Evolutionary conservation across 64 coral and sea anemone species (phyloP).

Genomic region (Trachythela sp.): DNA sequence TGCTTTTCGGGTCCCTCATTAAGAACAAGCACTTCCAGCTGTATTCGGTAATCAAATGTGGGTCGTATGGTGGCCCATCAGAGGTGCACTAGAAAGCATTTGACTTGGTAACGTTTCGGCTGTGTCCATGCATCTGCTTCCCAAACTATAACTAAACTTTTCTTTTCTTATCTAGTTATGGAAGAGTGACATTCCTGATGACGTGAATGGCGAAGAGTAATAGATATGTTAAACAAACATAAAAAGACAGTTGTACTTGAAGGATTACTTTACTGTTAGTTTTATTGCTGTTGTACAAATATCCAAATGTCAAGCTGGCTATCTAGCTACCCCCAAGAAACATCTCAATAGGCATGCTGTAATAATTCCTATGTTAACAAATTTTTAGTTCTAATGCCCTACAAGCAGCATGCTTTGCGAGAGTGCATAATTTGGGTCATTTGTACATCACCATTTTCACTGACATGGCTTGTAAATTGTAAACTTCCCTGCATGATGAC

Average conservation of each 20-base stretch:
- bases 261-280: constrained; percentile 1
- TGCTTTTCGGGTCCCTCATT: too few relatives aligned
- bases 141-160: too few relatives aligned
- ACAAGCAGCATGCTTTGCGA: not conserved
- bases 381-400: not conserved
- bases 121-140: too few relatives aligned
- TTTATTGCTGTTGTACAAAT: not conserved
- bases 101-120: too few relatives aligned
- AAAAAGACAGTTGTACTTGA: not conserved
- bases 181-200: not conserved
- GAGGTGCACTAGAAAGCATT: too few relatives aligned
- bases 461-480: constrained; percentile 2
- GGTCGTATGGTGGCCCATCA: too few relatives aligned
- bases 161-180: not conserved
- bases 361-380: not conserved
- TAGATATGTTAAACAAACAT: not conserved
- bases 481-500: not conserved
- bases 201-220: not conserved
- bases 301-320: not conserved
- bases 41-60: too few relatives aligned
- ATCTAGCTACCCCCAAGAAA: not conserved
- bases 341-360: not conserved
- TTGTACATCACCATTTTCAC: constrained; percentile 5
- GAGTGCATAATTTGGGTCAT: not conserved
- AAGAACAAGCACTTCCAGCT: too few relatives aligned